Percentiles rank a stretch among this genome's conserved stretches.
Conservation (phyloP, 2,797 vertebrate species). For the Myotis daubentonii region DNA sequence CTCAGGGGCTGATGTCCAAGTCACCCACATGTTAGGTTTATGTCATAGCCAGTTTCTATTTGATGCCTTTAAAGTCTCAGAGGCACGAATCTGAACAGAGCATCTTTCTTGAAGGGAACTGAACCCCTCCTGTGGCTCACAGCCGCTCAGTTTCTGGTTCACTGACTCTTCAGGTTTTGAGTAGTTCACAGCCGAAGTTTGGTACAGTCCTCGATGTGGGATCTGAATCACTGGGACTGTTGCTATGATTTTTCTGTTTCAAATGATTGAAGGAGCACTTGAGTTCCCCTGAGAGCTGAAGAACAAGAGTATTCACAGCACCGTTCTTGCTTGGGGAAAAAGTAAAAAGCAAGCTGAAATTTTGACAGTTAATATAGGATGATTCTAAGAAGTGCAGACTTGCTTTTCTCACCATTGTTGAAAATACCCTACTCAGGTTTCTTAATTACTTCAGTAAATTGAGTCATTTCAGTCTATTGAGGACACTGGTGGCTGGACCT, state of each 20-base stretch:
- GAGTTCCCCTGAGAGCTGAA: conserved; percentile 74
- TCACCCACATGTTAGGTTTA: neutral
- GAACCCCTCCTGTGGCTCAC: conserved; percentile 51
- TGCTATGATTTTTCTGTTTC: conserved; percentile 66
- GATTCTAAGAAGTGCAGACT: conserved; percentile 71
- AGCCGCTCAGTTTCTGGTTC: conserved; percentile 66
- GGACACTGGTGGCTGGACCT: conserved; percentile 37
- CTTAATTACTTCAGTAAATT: conserved; percentile 33
- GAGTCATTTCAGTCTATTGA: neutral
- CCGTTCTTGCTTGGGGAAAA: conserved; percentile 46
- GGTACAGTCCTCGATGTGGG: conserved; percentile 29
- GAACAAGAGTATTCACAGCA: conserved; percentile 45
- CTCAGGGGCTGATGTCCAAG: neutral
- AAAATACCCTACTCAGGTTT: conserved; percentile 58
- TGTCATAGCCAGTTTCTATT: conserved; percentile 43
- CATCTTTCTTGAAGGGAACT: conserved; percentile 50
- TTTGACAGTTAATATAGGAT: conserved; percentile 41
- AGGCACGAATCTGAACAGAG: conserved; percentile 15
- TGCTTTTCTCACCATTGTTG: conserved; percentile 26
- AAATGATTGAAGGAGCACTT: conserved; percentile 55
- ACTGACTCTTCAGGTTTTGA: conserved; percentile 71
- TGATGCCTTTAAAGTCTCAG: conserved; percentile 49
- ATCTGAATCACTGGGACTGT: neutral
- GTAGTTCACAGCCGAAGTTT: conserved; percentile 36
- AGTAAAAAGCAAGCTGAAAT: conserved; percentile 40